phyloP scores from a whole-genome alignment of 2,888 invertebrate species.

The Sesia bembeciformis region DNA sequence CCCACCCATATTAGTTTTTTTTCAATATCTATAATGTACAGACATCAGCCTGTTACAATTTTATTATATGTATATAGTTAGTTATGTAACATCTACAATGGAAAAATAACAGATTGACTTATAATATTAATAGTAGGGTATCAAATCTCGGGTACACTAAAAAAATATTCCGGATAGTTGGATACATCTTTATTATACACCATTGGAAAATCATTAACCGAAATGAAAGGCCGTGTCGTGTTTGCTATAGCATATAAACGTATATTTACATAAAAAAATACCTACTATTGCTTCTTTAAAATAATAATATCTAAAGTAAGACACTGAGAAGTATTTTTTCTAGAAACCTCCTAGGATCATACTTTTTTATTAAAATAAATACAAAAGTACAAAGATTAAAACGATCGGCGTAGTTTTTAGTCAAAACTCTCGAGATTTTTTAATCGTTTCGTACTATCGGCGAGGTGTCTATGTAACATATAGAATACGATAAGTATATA shows the following conservation, averaged over 20 bases:
- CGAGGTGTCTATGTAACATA: constrained; percentile 7
- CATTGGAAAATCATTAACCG: constrained; percentile 8
- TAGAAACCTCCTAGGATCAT: neutral
- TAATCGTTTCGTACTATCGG: neutral
- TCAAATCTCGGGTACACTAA: neutral
- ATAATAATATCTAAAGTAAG: no score
- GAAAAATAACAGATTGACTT: no score
- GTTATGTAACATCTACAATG: no score
- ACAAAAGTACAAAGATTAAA: neutral
- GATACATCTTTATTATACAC: constrained; percentile 57
- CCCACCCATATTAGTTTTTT: no score
- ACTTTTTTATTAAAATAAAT: neutral
- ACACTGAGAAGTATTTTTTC: no score
- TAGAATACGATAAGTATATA: constrained; percentile 14
- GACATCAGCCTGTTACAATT: no score
- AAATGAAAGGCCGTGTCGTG: constrained; percentile 49
- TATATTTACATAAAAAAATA: constrained; percentile 39
- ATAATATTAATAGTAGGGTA: no score
- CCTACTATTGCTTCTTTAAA: neutral
- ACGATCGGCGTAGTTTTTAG: neutral
- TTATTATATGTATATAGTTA: no score
- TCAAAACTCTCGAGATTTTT: neutral
- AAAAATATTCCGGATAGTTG: constrained; percentile 10
- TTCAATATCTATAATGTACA: no score
- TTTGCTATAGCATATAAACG: constrained; percentile 29